Conservation (phyloP, 2,113 vertebrate genomes). For the Chamaetylas fuelleborni region DNA sequence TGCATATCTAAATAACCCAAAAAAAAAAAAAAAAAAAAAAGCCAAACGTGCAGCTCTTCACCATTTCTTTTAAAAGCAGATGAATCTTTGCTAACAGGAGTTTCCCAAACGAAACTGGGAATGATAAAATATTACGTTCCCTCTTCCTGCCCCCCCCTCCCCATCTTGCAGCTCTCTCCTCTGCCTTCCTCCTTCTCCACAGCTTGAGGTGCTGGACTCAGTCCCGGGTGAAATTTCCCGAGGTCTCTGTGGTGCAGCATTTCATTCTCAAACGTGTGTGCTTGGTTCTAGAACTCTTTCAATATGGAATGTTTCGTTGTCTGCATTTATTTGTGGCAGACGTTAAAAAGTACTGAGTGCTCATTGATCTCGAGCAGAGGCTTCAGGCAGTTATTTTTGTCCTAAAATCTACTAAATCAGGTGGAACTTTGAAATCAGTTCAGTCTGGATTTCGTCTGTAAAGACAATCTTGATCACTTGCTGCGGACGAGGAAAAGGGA, state of each 20-base stretch:
- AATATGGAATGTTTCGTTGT: background rate
- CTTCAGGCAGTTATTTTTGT: background rate
- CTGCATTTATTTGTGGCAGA: background rate
- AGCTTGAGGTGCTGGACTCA: background rate
- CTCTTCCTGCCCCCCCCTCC: background rate
- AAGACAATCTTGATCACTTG: background rate
- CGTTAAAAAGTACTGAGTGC: background rate
- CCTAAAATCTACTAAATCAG: background rate
- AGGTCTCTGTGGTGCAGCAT: background rate
- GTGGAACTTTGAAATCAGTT: background rate
- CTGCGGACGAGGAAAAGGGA: background rate
- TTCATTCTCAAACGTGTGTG: background rate
- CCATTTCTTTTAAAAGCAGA: background rate
- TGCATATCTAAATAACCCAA: background rate
- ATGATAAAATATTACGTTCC: background rate
- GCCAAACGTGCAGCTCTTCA: background rate
- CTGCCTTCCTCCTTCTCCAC: background rate
- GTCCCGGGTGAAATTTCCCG: background rate
- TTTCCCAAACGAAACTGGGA: background rate
- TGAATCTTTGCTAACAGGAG: background rate
- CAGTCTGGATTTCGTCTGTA: background rate
- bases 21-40: background rate
- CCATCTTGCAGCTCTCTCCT: background rate
- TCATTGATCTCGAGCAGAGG: background rate
- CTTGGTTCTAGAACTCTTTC: background rate